Base-by-base conservation (phyloP, 2,113 vertebrate genomes). In the Halcyon malimbica region DNA sequence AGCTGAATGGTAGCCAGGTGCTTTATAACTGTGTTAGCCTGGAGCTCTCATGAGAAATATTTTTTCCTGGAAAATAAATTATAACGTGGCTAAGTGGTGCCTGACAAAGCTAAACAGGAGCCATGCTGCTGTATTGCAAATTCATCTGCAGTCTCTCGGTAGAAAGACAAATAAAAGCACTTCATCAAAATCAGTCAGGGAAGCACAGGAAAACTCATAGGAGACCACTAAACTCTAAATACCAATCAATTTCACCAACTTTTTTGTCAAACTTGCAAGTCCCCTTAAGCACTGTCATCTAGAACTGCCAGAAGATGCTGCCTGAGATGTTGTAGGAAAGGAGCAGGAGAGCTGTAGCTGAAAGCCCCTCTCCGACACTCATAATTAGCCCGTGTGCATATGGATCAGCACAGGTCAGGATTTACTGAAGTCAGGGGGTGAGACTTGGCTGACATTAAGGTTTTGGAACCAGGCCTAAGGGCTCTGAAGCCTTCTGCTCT, bases 131-230 rank as follows among this genome's bases (percentile, higher is more conserved):
- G 95, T 98, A 97, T 95, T 98, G 98, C 98, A 98, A 98, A 98
- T 98, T 98, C 97, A 97, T 97, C 97, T 97, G 97, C 97, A 97
- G 98, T 98, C 98, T 98, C 98, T 97, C 37, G 96, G 92, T 98
- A 97, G 98, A 98, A 96, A 98, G 97, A 98, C 98, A 98, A 98
- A 98, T 98, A 98, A 98, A 98, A 98, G 96, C 98, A 98, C 98
- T 98, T 98, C 97, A 98, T 98, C 98, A 98, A 98, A 98, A 98
- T 98, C 98, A 98, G 98, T 98, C 98, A 98, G 96, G 97, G 97
- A 98, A 98, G 98, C 97, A 96, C 96, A 96, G 96, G 97, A 98
- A 98, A 97, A 80, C 97, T 98, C 98, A 98, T 94, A 97, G 96
- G 98, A 98, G 98, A 97, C 97, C 96, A 96, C 97, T 98, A 98